These are phyloP conservation scores for Heterocephalus glaber DNA, from an alignment of 2,113 vertebrate species.

Conservation along the genomic window DNA sequence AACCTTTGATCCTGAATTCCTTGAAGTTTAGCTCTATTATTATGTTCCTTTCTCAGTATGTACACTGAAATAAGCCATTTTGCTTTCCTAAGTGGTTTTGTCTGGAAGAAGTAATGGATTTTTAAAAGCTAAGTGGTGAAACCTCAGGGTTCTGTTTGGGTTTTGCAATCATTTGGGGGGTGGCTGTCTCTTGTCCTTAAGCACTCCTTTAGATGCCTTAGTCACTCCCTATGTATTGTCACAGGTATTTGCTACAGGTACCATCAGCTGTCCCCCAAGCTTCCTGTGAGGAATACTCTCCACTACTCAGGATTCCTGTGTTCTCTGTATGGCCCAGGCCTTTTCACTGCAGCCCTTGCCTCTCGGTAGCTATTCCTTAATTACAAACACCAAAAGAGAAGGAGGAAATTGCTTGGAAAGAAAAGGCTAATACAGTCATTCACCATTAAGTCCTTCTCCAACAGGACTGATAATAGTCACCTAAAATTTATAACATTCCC, in stretches of 20 bases:
- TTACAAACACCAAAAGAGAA: not conserved
- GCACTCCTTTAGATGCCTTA: not conserved
- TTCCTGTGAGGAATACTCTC: not conserved
- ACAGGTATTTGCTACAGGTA: not conserved
- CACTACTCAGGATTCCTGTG: not conserved
- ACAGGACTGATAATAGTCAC: not conserved
- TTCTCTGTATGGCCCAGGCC: not conserved
- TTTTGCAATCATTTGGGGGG: not conserved
- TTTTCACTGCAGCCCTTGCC: not conserved
- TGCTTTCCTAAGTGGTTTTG: slow-evolving; percentile 31
- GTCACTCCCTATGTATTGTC: not conserved
- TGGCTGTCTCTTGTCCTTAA: not conserved
- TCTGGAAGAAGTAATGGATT: slow-evolving; percentile 67
- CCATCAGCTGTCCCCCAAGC: not conserved
- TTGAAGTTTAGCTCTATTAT: not conserved
- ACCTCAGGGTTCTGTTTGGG: slow-evolving; percentile 15
- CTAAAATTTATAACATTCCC: not conserved
- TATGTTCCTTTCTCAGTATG: not conserved
- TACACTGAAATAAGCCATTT: slow-evolving; percentile 29
- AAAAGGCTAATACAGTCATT: not conserved
- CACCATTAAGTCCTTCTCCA: not conserved
- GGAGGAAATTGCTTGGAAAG: not conserved
- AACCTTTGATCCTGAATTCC: not conserved
- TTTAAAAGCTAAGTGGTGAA: slow-evolving; percentile 54
- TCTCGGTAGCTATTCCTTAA: not conserved